Evolutionary conservation across 1,140 invertebrate genomes (phyloP).

Genomic region (Planococcus citri): DNA sequence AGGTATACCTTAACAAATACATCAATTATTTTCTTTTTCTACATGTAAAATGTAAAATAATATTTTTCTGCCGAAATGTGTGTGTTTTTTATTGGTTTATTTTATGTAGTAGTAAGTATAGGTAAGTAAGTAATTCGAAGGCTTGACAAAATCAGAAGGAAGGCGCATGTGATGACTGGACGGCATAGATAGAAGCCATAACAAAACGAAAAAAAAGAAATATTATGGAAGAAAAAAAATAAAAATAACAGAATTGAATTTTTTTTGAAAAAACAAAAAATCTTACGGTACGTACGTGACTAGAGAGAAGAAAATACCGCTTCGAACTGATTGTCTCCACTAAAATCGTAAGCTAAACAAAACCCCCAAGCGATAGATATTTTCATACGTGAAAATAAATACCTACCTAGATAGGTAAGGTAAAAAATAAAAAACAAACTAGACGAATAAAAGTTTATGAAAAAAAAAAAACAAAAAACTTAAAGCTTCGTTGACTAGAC

Average conservation of each 20-base stretch:
- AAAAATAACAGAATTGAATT: background rate
- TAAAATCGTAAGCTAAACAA: background rate
- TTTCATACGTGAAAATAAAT: no score
- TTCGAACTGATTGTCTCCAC: constrained; percentile 1
- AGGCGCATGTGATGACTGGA: background rate
- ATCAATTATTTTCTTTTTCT: no score
- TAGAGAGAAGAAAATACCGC: background rate
- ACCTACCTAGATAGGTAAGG: no score
- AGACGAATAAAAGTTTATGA: no score
- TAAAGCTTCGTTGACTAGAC: no score
- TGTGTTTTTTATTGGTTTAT: background rate
- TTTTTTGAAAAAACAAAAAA: no score
- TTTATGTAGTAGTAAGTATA: no score
- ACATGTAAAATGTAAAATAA: background rate
- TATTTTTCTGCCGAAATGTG: background rate
- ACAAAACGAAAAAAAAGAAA: background rate
- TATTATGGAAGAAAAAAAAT: background rate
- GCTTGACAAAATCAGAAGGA: background rate
- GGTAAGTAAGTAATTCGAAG: background rate
- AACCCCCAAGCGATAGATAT: background rate
- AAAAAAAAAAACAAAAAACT: no score
- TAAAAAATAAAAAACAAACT: no score
- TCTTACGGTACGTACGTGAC: background rate
- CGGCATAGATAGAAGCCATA: background rate
- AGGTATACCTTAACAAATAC: background rate